These are phyloP conservation scores for Alviniconcha strummeri DNA, from an alignment of 2,888 invertebrate genomes.

Conservation along the genomic window DNA sequence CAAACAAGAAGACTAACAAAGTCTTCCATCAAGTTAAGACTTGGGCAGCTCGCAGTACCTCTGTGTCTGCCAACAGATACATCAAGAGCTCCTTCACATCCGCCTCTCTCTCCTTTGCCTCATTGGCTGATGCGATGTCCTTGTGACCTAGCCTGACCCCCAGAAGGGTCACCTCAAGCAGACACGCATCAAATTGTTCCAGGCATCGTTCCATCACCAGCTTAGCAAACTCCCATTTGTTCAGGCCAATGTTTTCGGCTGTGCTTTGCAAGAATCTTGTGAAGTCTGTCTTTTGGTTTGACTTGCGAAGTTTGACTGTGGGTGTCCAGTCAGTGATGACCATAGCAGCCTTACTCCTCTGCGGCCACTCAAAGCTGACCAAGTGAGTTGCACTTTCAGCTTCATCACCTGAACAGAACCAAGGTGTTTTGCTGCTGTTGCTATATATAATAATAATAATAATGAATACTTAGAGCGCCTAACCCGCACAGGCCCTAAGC, in stretches of 20 bases:
- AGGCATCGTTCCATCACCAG: constrained; percentile 3
- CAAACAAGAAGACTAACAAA: too few species aligned
- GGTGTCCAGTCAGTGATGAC: neutral
- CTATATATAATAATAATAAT: too few species aligned
- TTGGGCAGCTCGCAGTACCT: neutral
- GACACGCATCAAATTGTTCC: neutral
- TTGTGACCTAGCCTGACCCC: constrained; percentile 25
- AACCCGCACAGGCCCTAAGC: too few species aligned
- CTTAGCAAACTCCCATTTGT: constrained; percentile 20
- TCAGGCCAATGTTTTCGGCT: neutral
- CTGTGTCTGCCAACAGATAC: constrained; percentile 19
- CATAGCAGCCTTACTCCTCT: neutral
- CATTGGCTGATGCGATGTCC: neutral
- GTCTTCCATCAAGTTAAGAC: too few species aligned
- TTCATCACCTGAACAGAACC: too few species aligned
- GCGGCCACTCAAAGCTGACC: too few species aligned
- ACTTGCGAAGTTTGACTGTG: neutral
- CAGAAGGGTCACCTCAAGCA: constrained; percentile 24
- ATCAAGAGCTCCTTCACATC: neutral
- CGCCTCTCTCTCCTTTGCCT: neutral
- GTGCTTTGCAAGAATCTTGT: neutral
- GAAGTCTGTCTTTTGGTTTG: constrained; percentile 1
- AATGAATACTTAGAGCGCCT: too few species aligned
- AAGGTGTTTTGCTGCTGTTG: too few species aligned
- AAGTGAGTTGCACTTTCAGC: too few species aligned